Percentiles rank a stretch among this genome's conserved stretches.
Conservation (phyloP, 2,888 invertebrate species). For the Ypsolopha sequella region DNA sequence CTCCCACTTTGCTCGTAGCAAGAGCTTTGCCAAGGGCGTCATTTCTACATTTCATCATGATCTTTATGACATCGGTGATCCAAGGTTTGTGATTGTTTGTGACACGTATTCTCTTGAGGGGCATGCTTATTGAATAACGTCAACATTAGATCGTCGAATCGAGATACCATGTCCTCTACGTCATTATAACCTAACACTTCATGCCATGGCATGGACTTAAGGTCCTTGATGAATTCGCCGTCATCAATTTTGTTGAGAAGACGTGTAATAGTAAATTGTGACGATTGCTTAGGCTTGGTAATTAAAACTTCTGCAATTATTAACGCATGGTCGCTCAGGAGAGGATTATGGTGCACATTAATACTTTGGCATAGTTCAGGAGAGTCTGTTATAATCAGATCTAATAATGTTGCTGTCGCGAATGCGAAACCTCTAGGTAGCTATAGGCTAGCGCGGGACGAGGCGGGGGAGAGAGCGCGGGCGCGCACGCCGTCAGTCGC, state of each 20-base stretch:
- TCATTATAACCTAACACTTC: not conserved
- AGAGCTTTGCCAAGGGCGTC: not conserved
- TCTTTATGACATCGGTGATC: not conserved
- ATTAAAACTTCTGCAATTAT: not conserved
- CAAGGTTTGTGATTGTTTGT: not conserved
- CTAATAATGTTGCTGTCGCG: not conserved
- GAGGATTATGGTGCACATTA: not conserved
- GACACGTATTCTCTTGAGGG: not conserved
- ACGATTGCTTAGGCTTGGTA: not conserved
- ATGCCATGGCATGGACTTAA: not conserved
- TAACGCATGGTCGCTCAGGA: slow-evolving; percentile 1
- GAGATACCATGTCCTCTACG: not conserved
- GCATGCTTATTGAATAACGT: not conserved
- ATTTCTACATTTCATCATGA: slow-evolving; percentile 2
- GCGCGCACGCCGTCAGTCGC: no score
- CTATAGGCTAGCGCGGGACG: no score
- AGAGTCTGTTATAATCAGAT: not conserved
- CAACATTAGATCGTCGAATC: not conserved
- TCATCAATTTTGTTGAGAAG: not conserved
- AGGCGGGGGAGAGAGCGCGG: no score
- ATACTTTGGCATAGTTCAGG: not conserved
- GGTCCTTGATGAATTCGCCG: not conserved
- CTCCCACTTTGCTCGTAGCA: not conserved
- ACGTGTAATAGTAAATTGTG: not conserved
- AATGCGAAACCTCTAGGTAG: no score